These are phyloP conservation scores for Acrocephalus arundinaceus DNA, from an alignment of 2,113 vertebrate species.

Conservation along the genomic window DNA sequence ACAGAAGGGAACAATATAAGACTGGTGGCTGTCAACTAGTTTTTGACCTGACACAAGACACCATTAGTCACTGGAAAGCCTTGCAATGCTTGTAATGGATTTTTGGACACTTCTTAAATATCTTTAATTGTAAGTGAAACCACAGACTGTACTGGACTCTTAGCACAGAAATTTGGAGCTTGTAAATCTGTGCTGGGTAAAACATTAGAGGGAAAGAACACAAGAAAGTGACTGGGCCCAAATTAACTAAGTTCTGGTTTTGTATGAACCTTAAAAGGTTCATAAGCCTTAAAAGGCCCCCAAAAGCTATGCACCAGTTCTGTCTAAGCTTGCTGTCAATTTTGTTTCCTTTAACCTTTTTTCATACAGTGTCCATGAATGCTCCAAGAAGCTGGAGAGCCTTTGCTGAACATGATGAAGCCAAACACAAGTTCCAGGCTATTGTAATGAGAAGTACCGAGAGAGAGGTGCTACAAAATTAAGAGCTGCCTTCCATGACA, in stretches of 20 bases:
- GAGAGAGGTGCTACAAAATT: neutral
- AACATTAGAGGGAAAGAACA: neutral
- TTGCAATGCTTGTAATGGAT: neutral
- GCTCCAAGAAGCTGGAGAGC: neutral
- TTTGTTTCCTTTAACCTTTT: neutral
- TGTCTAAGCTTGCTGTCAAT: neutral
- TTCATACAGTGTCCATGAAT: fast-evolving
- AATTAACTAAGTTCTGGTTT: neutral
- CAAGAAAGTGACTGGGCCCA: neutral
- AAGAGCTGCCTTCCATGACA: neutral
- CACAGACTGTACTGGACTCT: neutral
- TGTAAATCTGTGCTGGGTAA: neutral
- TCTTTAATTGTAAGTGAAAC: neutral
- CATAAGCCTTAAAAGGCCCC: neutral
- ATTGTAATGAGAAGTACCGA: neutral
- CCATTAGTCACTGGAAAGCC: neutral
- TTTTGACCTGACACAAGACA: neutral
- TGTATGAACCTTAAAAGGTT: neutral
- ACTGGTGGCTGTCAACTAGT: neutral
- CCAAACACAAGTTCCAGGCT: neutral
- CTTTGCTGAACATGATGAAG: neutral
- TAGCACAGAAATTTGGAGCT: neutral
- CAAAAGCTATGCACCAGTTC: neutral
- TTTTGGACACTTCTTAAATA: neutral
- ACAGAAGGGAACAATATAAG: neutral